Evolutionary conservation across 2,113 vertebrate genomes (phyloP), one percentile per base, ranked within the genome.

Genomic region (Salvelinus sp.): DNA sequence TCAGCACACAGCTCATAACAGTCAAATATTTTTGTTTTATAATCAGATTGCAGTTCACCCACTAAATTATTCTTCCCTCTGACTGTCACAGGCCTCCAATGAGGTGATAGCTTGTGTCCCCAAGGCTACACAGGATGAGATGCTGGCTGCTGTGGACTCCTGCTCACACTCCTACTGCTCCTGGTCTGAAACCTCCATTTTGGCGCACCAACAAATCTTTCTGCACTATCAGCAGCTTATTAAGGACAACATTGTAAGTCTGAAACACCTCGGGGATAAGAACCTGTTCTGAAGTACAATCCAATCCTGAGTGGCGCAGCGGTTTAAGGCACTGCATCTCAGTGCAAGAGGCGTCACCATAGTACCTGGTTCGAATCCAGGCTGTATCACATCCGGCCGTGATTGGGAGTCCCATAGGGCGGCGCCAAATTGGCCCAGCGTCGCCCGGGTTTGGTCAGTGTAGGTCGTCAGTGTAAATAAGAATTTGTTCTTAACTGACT

Each of bases 171-270:
- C 96, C 27, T 98, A 94, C 79, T 88, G 69, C 1, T 81, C 90
- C 13, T 99, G 98, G 97, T 96, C 97, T 6, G 95, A 97, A 77
- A 97, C 95, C 0, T 99, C 98, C 13, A 86, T 99, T 84, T 86
- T 99, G 85, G 90, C 93, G 71, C 94, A 97, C 23, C 97, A 99
- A 89, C 97, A 99, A 88, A 81, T 99, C 83, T 96, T 99, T 68
- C 92, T 99, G 38, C 95, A 95, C 75, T 99, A 99, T 85, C 98
- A 98, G 81, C 96, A 96, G 75, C 95, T 99, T 75, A 98, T 99
- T 93, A 99, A 98, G 88, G 96, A 98, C 82, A 99, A 99, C 85
- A 94, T 98, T 93, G 98, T 99, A 90, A 95, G 95, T 87, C 70
- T 71, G 5, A 20, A 9, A 23, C 30, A 30, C 30, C 30, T 30